Evolutionary conservation across 1,140 invertebrate genomes (phyloP).

Genomic region (Phocides pigmalion): DNA sequence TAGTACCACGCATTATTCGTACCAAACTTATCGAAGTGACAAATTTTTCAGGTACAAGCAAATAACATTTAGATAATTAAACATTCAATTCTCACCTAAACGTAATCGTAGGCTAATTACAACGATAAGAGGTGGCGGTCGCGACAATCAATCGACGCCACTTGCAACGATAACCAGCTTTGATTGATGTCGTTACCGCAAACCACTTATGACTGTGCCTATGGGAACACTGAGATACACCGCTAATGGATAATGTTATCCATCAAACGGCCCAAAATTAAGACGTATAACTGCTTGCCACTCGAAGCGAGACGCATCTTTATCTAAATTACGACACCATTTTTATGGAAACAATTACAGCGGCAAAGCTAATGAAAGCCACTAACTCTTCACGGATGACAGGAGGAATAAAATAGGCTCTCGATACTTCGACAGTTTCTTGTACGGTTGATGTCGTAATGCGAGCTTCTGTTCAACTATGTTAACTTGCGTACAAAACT

Average conservation of each 20-base stretch:
- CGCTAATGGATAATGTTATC: constrained; percentile 78
- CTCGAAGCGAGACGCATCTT: constrained; percentile 49
- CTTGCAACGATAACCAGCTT: constrained; percentile 59
- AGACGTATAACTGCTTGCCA: constrained; percentile 60
- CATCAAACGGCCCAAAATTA: constrained; percentile 72
- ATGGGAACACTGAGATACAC: constrained; percentile 37
- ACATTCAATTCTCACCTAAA: constrained; percentile 32
- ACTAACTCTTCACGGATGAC: constrained; percentile 43
- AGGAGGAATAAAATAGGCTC: constrained; percentile 42
- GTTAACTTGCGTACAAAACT: neutral
- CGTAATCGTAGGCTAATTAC: constrained; percentile 57
- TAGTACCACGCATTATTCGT: too few relatives aligned
- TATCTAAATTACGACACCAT: constrained; percentile 68
- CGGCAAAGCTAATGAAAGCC: constrained; percentile 38
- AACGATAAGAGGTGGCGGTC: constrained; percentile 63
- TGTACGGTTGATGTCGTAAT: constrained; percentile 34
- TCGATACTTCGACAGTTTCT: constrained; percentile 10
- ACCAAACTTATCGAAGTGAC: neutral
- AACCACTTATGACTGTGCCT: constrained; percentile 60
- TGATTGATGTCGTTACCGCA: constrained; percentile 73
- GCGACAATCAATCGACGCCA: constrained; percentile 70
- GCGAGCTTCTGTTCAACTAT: constrained; percentile 32
- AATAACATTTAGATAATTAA: constrained; percentile 41
- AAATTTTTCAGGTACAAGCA: neutral
- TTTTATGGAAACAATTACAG: constrained; percentile 62